Base-by-base conservation (phyloP, 2,888 invertebrate species). In the Melinaea marsaeus region DNA sequence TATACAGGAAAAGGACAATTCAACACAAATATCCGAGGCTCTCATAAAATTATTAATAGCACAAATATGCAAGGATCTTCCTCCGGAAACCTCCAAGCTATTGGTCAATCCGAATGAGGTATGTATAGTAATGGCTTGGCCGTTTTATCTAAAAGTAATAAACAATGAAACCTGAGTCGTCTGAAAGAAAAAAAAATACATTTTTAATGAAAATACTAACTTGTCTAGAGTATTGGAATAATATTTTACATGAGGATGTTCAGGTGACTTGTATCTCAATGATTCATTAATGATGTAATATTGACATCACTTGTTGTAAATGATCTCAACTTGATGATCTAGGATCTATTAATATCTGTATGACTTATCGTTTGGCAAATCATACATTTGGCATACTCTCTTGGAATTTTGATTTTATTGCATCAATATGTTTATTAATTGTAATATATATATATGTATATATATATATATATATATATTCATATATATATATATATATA, bases 41-140 rank as follows among this genome's bases (percentile, higher is more conserved):
- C 87, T 95, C 34, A 93, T 94, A 0, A 93, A 94, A 79, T 92
- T 93, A 75, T 80, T 95, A 60, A 91, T 95, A 0, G 92, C 93
- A 32, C 93, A 93, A 75, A 81, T 93, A 69, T 90, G 92, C 57
- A 92, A 92, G 74, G 89, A 91, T 61, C 79, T 92, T n/a, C 83
- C 90, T n/a, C 78, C 83, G 11, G 83, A 86, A 54, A 84, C 88
- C 3, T 88, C 87, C 35, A 84, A 85, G 55, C 79, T 89, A 60
- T 76, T 95, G 58, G 82, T 95, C 42, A 95, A 95, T 85, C 95
- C 95, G 45, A 95, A 94, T 83, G 94, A 94, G 85, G 93, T 93
- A 74, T 72, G 76, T 70, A 32, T 42, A n/a, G 13, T 47, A n/a
- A 22, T 6, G 9, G 32, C 7, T 13, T 47, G 5, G 13, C 9